Base-by-base conservation (phyloP, 1,140 invertebrate species). In the Bicyclus anynana region DNA sequence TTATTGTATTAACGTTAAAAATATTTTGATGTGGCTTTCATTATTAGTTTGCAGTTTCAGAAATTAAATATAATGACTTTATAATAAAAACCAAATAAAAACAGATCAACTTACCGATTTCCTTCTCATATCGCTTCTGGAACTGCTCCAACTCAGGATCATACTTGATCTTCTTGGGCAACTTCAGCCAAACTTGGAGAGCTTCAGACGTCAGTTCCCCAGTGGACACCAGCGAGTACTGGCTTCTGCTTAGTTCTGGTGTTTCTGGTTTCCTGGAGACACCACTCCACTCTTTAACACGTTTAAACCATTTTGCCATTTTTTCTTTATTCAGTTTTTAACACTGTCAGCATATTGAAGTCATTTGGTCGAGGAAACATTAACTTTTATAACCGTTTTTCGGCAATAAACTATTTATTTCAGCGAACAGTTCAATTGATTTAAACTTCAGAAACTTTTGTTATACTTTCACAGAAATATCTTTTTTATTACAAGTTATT, bases 91-190 rank as follows among this genome's bases (percentile, higher is more conserved):
- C 2, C 7, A 23, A 23, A 23, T 23, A 4, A 46, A 46, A 10
- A 10, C n/a, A 49, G 54, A 51, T 18, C 38, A 37, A 79, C 83
- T 83, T 23, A 86, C 83, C 90, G 69, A 87, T 86, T 26, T 92
- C 76, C 58, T 90, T 91, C 60, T 93, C 92, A 62, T 92, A 92
- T 72, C 91, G 87, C 60, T 89, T 89, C 53, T 90, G 88, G 72
- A 93, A 92, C 37, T 89, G 84, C 27, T 90, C 91, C 60, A 93
- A 75, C 44, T 91, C 92, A 1, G 92, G 92, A 73, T 93, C 92
- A 63, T 92, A 87, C 27, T 91, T 91, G 65, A 93, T 91, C 52
- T 91, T 90, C 62, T 92, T 91, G 2, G 92, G 92, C 42, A 93
- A 67, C 29, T 90, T 88, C 37, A 90, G 82, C 92, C 92, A 93